A percentile compares a stretch with the other conserved stretches of the same genome.
Conservation (phyloP, 2,888 invertebrate genomes). For the Synergus itoensis region DNA sequence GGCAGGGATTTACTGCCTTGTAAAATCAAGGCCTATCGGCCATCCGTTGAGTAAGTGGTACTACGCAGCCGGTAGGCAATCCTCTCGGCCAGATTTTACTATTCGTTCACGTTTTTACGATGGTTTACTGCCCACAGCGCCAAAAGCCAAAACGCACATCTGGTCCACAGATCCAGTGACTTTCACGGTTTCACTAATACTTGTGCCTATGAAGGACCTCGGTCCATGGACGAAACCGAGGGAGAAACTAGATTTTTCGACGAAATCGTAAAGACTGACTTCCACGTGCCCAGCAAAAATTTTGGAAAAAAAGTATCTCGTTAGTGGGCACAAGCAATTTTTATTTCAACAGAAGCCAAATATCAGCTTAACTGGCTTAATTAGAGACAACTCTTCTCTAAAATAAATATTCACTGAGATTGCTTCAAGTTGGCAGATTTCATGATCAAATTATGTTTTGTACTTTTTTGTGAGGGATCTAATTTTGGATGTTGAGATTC, state of each 20-base stretch:
- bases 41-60: background rate
- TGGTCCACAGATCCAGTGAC: constrained; percentile 65
- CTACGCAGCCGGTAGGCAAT: background rate
- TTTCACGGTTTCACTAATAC: constrained; percentile 14
- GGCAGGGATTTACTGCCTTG: constrained; percentile 6
- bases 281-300: constrained; percentile 34
- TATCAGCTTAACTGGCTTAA: constrained; percentile 25
- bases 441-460: constrained; percentile 1
- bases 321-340: constrained; percentile 26
- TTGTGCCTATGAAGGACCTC: constrained; percentile 44
- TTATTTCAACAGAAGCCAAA: constrained; percentile 40
- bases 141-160: constrained; percentile 60
- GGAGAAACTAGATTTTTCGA: constrained; percentile 48
- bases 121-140: constrained; percentile 9
- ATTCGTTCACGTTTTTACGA: constrained; percentile 23
- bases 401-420: constrained; percentile 35
- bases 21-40: constrained; percentile 27
- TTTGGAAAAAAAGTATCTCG: constrained; percentile 33
- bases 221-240: constrained; percentile 49
- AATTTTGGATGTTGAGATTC: background rate
- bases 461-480: background rate
- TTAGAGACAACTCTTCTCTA: constrained; percentile 16
- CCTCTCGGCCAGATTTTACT: background rate
- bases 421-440: constrained; percentile 1
- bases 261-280: constrained; percentile 48